Base-by-base conservation (phyloP, 2,113 vertebrate species). In the Garra rufa region DNA sequence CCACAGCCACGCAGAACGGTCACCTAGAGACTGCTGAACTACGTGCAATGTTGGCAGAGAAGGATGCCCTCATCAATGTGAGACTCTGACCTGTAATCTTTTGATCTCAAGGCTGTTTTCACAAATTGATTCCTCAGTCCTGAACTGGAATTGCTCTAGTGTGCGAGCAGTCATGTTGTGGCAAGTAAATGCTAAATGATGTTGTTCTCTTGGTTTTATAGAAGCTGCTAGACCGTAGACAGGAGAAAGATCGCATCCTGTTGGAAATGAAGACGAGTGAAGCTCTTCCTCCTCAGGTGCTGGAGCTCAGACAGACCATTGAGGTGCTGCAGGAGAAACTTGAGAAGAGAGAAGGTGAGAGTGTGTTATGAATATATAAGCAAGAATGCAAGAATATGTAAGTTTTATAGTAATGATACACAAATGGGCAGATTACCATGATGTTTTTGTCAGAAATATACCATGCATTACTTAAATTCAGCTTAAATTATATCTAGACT, bases 271-370 rank as follows among this genome's bases (percentile, higher is more conserved):
- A 89, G 55, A 85, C 84, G 15, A 87, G 83, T 24, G 91, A 86
- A 80, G 88, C 88, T 28, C n/a, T 46, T 6, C 81, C 82, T 0
- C 92, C 92, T 73, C 92, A 91, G 19, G 88, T 94, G 65, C 41
- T 95, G 74, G 93, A 95, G 88, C 91, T 94, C 38, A 92, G 89
- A 86, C 94, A 94, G 79, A 95, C 94, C 24, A 93, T 95, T 61
- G 88, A 92, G 52, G 91, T 95, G 77, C 92, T 95, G 82, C 94
- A 95, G 84, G 93, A 95, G 78, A 92, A 88, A 83, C 82, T 95
- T 87, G 89, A 92, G 0, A 90, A 94, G 82, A 93, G 85, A 34
- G 93, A 94, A 88, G 92, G 94, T 95, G 82, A 90, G 89, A 14
- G 9, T 5, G 26, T 15, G 55, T 57, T n/a, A n/a, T n/a, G n/a